phyloP scores from a whole-genome alignment of 2,797 vertebrate genomes.

The Rallus crepitans region DNA sequence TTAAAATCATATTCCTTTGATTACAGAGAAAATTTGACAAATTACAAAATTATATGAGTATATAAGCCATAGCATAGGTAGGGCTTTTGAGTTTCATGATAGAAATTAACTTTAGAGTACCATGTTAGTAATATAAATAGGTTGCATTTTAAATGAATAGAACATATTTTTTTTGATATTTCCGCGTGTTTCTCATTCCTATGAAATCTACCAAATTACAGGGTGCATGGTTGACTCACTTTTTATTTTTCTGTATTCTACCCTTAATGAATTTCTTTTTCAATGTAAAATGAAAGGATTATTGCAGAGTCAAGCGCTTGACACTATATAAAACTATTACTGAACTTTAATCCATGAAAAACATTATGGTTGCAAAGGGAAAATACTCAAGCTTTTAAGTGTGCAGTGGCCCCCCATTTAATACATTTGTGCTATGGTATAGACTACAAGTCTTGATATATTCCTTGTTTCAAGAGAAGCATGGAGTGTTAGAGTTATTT shows the following conservation, averaged over 20 bases:
- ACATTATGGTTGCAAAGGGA: not conserved
- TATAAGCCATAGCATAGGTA: not conserved
- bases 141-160: not conserved
- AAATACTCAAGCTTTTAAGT: not conserved
- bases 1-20: not conserved
- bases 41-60: not conserved
- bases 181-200: not conserved
- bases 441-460: not conserved
- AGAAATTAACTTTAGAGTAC: not conserved
- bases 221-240: not conserved
- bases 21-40: not conserved
- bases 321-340: not conserved
- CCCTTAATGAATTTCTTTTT: not conserved
- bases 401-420: not conserved
- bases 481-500: not conserved
- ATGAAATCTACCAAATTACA: not conserved
- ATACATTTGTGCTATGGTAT: not conserved
- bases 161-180: not conserved
- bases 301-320: not conserved
- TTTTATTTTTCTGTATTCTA: constrained; percentile 4
- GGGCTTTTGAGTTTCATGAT: not conserved
- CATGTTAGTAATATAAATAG: not conserved
- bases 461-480: not conserved
- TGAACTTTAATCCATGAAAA: not conserved
- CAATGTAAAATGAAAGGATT: not conserved